Base-by-base conservation (phyloP, 2,888 invertebrate species). In the Aethes cnicana region DNA sequence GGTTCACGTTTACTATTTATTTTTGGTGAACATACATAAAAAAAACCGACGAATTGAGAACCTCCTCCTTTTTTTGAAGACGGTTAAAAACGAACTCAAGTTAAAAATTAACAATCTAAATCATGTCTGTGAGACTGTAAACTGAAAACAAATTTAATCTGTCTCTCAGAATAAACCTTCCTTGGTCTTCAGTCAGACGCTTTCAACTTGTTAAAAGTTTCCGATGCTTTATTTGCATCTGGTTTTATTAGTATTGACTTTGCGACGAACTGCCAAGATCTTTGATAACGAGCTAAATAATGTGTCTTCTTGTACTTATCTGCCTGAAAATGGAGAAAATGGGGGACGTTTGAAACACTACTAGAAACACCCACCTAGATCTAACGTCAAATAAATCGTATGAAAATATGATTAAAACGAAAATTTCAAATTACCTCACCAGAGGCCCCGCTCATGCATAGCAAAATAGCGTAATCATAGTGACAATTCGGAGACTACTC, bases 151-250 rank as follows among this genome's bases (percentile, higher is more conserved):
- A 28, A 49, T 49, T 49, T 17, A 37, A 43, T 42, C 41, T 43
- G 23, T 36, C 8, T 26, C 26, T 28, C 35, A 28, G 21, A 49
- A 49, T 49, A 36, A 42, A 36, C 36, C 16, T 30, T 23, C 42
- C 28, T 43, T 35, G 35, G 42, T 26, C 28, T 49, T 42, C n/a
- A n/a, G n/a, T n/a, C n/a, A 43, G 48, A 49, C 14, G 37, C 14
- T 35, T 35, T 41, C 26, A 49, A 49, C 37, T 50, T 50, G 50
- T 44, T 50, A 37, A 50, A 50, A 44, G 44, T 50, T 50, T 7
- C 37, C 44, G 30, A 50, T 50, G 32, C 23, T 44, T 37, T 44
- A 50, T 37, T 50, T 44, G 36, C 18, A 32, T 23, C 47, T 30
- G 1, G 26, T 23, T 50, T 50, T 44, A 37, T 50, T 37, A 9